Conservation (phyloP, 2,888 invertebrate species). For the Drosophila monieri region DNA sequence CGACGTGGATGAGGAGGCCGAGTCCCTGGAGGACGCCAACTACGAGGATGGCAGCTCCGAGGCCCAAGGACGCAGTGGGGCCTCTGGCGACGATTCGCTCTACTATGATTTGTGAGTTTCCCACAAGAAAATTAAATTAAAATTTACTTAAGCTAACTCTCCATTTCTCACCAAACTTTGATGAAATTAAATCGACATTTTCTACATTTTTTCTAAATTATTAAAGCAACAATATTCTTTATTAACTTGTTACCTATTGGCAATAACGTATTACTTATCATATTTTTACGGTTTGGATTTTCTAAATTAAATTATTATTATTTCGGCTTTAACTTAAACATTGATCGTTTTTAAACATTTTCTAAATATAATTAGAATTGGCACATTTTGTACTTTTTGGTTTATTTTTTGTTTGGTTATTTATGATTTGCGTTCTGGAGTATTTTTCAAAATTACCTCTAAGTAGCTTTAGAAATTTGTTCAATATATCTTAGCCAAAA, state of each 20-base stretch:
- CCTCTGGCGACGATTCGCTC: slow-evolving; percentile 78
- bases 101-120: slow-evolving; percentile 83
- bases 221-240: slow-evolving; percentile 8
- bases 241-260: slow-evolving; percentile 53
- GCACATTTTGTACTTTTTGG: slow-evolving; percentile 69
- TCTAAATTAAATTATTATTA: slow-evolving; percentile 20
- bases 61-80: slow-evolving; percentile 61
- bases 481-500: slow-evolving; percentile 22
- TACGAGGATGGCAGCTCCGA: slow-evolving; percentile 73
- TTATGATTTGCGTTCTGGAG: slow-evolving; percentile 45
- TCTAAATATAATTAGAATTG: slow-evolving; percentile 27
- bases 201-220: slow-evolving; percentile 33
- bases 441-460: slow-evolving; percentile 29
- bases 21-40: slow-evolving; percentile 62
- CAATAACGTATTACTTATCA: slow-evolving; percentile 48
- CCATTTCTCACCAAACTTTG: slow-evolving; percentile 32
- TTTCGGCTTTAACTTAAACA: slow-evolving; percentile 24
- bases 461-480: slow-evolving; percentile 21
- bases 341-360: slow-evolving; percentile 7
- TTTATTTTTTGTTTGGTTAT: slow-evolving; percentile 49
- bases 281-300: slow-evolving; percentile 17
- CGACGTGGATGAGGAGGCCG: slow-evolving; percentile 41
- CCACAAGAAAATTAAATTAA: slow-evolving; percentile 22
- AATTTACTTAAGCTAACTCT: slow-evolving; percentile 44
- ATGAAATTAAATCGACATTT: slow-evolving; percentile 42